Evolutionary conservation across 2,113 vertebrate genomes (phyloP).

Genomic region (Ahaetulla prasina): DNA sequence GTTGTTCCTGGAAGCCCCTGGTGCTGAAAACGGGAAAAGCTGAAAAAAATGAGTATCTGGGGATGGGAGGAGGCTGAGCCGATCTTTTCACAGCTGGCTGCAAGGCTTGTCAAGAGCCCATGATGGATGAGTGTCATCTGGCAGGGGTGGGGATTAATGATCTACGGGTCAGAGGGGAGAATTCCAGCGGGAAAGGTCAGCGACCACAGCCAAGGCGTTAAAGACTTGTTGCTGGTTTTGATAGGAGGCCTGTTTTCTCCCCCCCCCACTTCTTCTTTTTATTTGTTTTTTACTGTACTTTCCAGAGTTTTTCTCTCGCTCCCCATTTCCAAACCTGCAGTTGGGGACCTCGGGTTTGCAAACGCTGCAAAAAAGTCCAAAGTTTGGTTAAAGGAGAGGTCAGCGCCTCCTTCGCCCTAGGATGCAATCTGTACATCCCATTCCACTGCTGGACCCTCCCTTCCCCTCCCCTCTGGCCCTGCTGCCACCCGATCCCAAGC

Average conservation of each 20-base stretch:
- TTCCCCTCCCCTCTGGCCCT: not conserved
- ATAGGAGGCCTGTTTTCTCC: conserved; percentile 63
- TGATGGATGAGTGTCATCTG: conserved; percentile 83
- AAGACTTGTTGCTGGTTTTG: conserved; percentile 77
- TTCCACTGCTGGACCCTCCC: not conserved
- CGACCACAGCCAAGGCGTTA: conserved; percentile 52
- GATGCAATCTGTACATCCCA: not conserved
- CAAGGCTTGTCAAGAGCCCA: conserved; percentile 65
- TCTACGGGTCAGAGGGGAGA: conserved; percentile 72
- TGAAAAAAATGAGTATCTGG: conserved; percentile 60
- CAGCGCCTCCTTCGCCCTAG: not conserved
- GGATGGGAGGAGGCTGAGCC: conserved; percentile 40
- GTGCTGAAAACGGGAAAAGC: conserved; percentile 58
- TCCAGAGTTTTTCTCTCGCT: not conserved
- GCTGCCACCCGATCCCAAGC: rapidly evolving
- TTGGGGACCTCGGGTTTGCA: not conserved
- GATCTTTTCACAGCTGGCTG: conserved; percentile 59
- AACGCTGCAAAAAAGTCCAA: not conserved
- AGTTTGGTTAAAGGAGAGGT: rapidly evolving
- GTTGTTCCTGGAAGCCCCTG: conserved; percentile 63
- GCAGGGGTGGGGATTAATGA: conserved; percentile 78
- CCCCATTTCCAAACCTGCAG: too few species aligned
- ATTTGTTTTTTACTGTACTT: conserved; percentile 58
- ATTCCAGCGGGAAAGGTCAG: conserved; percentile 80
- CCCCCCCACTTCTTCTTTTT: not conserved